A percentile compares a stretch with the other conserved stretches of the same genome.
These are phyloP conservation scores for Nemotelus pantherinus DNA, from an alignment of 2,888 invertebrate genomes.

Conservation along the genomic window DNA sequence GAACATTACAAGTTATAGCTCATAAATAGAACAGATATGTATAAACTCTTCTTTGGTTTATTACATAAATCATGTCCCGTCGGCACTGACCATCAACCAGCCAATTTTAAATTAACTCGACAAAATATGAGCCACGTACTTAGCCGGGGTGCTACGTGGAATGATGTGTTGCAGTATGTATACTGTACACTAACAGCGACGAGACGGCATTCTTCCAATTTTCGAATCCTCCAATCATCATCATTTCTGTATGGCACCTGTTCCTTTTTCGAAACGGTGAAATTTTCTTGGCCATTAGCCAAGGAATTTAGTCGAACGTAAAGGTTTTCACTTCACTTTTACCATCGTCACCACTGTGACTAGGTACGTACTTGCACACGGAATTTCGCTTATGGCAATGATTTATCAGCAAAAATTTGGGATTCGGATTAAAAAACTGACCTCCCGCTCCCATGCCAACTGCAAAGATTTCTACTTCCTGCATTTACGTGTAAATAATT, in stretches of 20 bases:
- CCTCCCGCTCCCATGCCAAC: not conserved
- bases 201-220: not conserved
- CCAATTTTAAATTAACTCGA: conserved; percentile 17
- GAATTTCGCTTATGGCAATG: conserved; percentile 19
- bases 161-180: conserved; percentile 17
- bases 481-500: conserved; percentile 25
- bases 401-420: conserved; percentile 17
- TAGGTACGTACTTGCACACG: not conserved
- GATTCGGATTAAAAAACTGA: conserved; percentile 27
- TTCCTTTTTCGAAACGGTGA: conserved; percentile 21
- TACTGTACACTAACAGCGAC: not conserved
- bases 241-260: conserved; percentile 26
- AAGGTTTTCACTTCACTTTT: not conserved
- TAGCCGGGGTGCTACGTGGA: conserved; percentile 7
- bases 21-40: too few relatives aligned
- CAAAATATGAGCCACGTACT: conserved; percentile 38
- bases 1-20: too few relatives aligned
- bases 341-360: not conserved
- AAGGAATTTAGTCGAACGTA: conserved; percentile 10
- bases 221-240: conserved; percentile 18
- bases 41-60: too few relatives aligned
- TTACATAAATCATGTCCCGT: not conserved
- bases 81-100: not conserved
- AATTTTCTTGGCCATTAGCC: conserved; percentile 40
- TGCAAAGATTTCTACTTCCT: not conserved